Base-by-base conservation (phyloP, 2,888 invertebrate genomes). In the Octodonta nipae region DNA sequence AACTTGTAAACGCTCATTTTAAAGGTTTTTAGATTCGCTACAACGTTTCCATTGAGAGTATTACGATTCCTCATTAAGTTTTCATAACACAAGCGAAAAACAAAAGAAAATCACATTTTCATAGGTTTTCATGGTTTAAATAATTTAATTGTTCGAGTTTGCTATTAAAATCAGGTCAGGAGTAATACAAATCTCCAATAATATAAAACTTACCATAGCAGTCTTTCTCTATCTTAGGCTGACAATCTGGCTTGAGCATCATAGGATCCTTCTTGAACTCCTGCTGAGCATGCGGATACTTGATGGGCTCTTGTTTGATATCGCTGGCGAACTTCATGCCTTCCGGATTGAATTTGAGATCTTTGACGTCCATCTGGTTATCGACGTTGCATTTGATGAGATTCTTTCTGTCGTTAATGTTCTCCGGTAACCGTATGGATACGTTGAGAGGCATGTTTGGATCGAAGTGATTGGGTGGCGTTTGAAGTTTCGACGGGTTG, bases 401-500 rank as follows among this genome's bases (percentile, higher is more conserved):
- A 43, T 57, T 61, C 41, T 62, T 60, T 15, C 61, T 47, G 41
- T 62, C 62, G 33, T 56, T 59, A n/a, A 62, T 46, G 30, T 63
- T 61, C 30, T 61, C 61, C 0, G 62, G 60, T 26, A 63, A 40
- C 16, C 60, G 52, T 26, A 63, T 61, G 1, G 62, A 61, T 6
- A 63, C 61, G 36, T 61, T 63, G 12, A 63, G 38, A 1, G 61
- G 60, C 42, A 54, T 51, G n/a, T n/a, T n/a, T 2, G 51, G 43
- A 28, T 51, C 50, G 2, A 32, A 34, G 25, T 30, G 13, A 8
- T 27, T 36, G 13, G 17, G 28, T 25, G 29, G 32, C n/a, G 30
- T 33, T 32, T n/a, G 32, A 4, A 28, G 35, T 37, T 37, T 35
- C 4, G 37, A 4, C 7, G 15, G 10, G 13, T 15, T 22, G 15